Base-by-base conservation (phyloP, 2,888 invertebrate species). In the Stenodema calcarata region DNA sequence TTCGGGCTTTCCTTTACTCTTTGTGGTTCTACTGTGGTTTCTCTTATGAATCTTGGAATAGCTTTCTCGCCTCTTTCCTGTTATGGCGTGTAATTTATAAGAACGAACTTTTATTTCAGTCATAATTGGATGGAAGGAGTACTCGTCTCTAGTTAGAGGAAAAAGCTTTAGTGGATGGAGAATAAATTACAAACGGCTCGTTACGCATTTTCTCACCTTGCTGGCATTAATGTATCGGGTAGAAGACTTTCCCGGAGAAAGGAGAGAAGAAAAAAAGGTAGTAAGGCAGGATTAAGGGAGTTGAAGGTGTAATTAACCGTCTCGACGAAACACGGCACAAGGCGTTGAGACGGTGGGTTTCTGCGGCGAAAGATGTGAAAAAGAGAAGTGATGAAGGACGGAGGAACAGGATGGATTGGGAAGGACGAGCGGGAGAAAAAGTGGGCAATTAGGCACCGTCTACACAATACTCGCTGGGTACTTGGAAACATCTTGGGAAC, bases 401-500 rank as follows among this genome's bases (percentile, higher is more conserved):
- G 35, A 75, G 18, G 62, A 62, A 42, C 6, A 42, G 14, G 62
- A 23, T 11, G 62, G 80, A 16, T 54, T 16, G 54, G 78, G 14
- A 78, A 42, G 27, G 47, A 23, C 27, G 27, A 28, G 50, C 62
- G 62, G 18, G 18, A 27, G 62, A 80, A 80, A 80, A 50, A 27
- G 35, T 27, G 80, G 50, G 80, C 80, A 80, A 80, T 80, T 80
- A 80, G 80, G 80, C 80, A 54, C 23, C 27, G 54, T 50, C 28
- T 27, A 80, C 54, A 80, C 80, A 80, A 35, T 54, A 50, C 50
- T 30, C n/a, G 44, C 14, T 23, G 28, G 80, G 54, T 30, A 18
- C 80, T 80, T 80, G 80, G 80, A 80, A 80, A 54, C 80, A 54
- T 80, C 80, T 80, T 50, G 28, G 30, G n/a, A 42, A n/a, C 75